Evolutionary conservation across 2,797 vertebrate genomes (phyloP).

Genomic region (Thaleichthys pacificus): DNA sequence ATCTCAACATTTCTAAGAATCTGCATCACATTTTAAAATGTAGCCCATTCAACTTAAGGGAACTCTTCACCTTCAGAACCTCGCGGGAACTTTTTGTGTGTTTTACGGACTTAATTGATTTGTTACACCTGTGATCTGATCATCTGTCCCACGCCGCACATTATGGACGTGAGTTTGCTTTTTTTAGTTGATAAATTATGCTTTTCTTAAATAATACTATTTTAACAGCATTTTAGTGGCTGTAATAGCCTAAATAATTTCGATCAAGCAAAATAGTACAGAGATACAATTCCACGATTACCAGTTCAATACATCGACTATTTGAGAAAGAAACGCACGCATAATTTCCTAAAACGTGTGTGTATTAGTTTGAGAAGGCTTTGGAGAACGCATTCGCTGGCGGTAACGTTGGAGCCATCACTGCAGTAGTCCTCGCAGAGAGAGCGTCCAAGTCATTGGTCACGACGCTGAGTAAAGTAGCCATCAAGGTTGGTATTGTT

Average conservation of each 20-base stretch:
- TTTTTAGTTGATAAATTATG: not conserved
- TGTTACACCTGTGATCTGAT: not conserved
- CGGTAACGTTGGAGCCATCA: constrained; percentile 53
- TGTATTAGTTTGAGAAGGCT: constrained; percentile 38
- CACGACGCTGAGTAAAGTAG: constrained; percentile 43
- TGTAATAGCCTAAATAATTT: too few relatives aligned
- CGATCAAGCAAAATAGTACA: too few relatives aligned
- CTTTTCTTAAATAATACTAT: not conserved
- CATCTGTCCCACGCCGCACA: not conserved
- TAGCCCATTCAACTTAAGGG: too few relatives aligned
- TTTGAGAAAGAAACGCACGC: not conserved
- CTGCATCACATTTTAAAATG: too few relatives aligned
- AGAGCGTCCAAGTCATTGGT: constrained; percentile 41
- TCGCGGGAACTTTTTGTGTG: too few relatives aligned
- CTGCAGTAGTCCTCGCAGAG: constrained; percentile 38
- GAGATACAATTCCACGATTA: too few relatives aligned
- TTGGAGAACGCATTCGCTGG: constrained; percentile 58
- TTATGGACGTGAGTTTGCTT: not conserved
- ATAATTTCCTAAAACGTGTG: not conserved
- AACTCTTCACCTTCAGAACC: too few relatives aligned
- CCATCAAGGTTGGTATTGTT: constrained; percentile 52
- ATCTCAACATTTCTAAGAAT: too few relatives aligned
- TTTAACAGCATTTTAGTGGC: too few relatives aligned
- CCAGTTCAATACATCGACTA: not conserved
- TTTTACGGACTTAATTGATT: not conserved